Percentiles rank a stretch among this genome's conserved stretches.
Conservation (phyloP, 1,140 invertebrate genomes). For the Drosophila quadrilineata region DNA sequence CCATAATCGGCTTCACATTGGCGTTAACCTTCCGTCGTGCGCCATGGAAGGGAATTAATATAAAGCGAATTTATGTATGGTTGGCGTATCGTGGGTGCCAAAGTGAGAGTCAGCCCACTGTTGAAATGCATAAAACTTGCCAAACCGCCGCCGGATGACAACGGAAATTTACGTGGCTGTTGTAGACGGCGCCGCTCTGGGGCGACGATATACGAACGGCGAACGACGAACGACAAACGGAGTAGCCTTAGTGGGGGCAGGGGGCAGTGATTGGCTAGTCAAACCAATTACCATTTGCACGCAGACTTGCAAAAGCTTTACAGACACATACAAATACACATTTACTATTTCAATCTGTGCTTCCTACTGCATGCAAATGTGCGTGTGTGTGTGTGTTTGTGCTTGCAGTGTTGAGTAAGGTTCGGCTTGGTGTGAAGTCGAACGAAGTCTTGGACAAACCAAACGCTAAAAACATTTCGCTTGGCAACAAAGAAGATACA, state of each 20-base stretch:
- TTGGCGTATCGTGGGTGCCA: slow-evolving; percentile 31
- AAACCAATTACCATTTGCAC: slow-evolving; percentile 21
- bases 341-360: no score
- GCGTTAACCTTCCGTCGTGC: neutral
- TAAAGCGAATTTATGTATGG: slow-evolving; percentile 5
- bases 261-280: slow-evolving; percentile 10
- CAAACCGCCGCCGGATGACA: slow-evolving; percentile 17
- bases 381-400: neutral
- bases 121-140: slow-evolving; percentile 15
- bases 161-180: slow-evolving; percentile 9
- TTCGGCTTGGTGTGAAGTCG: slow-evolving; percentile 17
- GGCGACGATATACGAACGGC: neutral
- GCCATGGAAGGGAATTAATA: slow-evolving; percentile 11
- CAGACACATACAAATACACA: no score
- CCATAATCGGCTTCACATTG: no score
- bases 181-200: neutral
- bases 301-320: no score
- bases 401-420: slow-evolving; percentile 26
- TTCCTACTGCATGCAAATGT: neutral
- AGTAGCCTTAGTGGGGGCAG: slow-evolving; percentile 36
- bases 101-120: slow-evolving; percentile 29
- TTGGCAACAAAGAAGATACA: slow-evolving; percentile 48
- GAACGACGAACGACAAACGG: slow-evolving; percentile 15
- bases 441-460: slow-evolving; percentile 35
- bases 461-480: slow-evolving; percentile 39